Conservation (phyloP, 2,113 vertebrate genomes). For the Lontra canadensis region DNA sequence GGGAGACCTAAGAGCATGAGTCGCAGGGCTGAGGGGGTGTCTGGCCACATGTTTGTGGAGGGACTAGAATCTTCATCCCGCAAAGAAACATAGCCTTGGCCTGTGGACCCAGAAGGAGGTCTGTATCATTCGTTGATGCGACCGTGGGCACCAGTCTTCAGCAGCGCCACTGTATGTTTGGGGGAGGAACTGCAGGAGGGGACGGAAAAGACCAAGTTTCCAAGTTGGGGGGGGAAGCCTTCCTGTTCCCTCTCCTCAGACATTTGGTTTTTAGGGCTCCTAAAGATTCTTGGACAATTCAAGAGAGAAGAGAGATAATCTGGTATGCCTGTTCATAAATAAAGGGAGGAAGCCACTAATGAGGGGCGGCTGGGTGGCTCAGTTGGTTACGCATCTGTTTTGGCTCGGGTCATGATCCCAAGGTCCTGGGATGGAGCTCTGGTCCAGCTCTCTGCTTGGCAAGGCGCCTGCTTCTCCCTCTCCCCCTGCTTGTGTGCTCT, state of each 20-base stretch:
- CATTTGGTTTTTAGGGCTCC: background rate
- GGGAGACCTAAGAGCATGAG: too few relatives aligned
- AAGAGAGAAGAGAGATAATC: background rate
- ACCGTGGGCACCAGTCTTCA: background rate
- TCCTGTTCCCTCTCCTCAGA: background rate
- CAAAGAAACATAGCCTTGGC: background rate
- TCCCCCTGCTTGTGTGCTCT: too few relatives aligned
- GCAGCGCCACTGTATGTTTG: fast-evolving
- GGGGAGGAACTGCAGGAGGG: background rate
- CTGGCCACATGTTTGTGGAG: background rate
- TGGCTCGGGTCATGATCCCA: background rate
- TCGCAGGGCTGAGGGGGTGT: background rate
- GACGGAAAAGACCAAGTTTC: background rate
- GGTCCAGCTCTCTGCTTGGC: too few relatives aligned
- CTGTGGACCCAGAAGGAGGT: background rate
- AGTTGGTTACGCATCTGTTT: background rate
- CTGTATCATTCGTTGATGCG: background rate
- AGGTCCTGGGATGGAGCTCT: too few relatives aligned
- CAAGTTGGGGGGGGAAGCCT: background rate
- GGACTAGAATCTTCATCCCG: background rate
- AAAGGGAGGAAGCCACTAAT: background rate
- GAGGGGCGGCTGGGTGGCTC: background rate
- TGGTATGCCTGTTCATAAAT: background rate
- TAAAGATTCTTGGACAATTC: background rate
- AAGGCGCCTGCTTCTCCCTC: too few relatives aligned